Evolutionary conservation across 2,797 vertebrate genomes (phyloP).

Genomic region (Dicrostonyx torquatus): DNA sequence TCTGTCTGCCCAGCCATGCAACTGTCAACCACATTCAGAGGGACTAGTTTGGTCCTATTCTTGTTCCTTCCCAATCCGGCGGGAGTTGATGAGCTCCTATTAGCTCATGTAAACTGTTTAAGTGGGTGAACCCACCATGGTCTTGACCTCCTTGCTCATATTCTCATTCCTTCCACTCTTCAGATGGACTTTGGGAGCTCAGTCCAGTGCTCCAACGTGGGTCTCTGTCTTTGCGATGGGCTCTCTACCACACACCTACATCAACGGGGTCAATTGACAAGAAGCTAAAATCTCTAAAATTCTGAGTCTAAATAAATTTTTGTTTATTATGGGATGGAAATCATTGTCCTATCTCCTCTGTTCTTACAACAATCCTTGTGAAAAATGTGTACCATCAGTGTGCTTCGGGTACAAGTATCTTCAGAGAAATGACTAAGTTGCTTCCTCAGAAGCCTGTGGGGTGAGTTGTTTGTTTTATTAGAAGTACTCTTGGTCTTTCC

Average conservation of each 20-base stretch:
- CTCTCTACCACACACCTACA: not conserved
- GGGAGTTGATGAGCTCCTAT: too few species aligned
- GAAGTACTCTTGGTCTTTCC: not conserved
- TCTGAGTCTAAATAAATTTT: not conserved
- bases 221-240: not conserved
- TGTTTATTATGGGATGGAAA: not conserved
- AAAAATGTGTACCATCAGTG: not conserved
- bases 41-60: too few species aligned
- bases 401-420: not conserved
- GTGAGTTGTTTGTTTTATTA: not conserved
- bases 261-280: not conserved
- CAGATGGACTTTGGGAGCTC: too few species aligned
- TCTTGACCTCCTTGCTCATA: too few species aligned
- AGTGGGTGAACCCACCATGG: too few species aligned
- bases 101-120: too few species aligned
- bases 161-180: too few species aligned
- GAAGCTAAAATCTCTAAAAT: not conserved
- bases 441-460: accelerated
- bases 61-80: too few species aligned
- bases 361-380: not conserved
- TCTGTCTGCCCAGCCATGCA: too few species aligned
- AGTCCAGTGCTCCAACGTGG: too few species aligned
- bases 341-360: not conserved
- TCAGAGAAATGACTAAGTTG: not conserved
- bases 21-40: too few species aligned